phyloP scores from a whole-genome alignment of 2,888 invertebrate species.

The Philonicus albiceps region DNA sequence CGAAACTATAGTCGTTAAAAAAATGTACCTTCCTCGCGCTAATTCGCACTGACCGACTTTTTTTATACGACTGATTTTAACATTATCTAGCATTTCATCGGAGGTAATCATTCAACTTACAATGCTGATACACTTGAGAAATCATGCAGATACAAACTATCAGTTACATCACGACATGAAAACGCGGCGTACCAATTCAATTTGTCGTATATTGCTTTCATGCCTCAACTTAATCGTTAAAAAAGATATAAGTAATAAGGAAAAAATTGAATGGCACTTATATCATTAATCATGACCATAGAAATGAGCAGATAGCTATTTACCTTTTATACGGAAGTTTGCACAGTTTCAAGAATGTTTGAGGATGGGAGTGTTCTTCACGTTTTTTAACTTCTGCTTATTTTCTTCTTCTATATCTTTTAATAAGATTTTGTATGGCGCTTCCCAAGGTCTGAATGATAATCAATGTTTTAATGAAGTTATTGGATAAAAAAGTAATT shows the following conservation, averaged over 20 bases:
- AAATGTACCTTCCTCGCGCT: too few relatives aligned
- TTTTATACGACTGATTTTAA: background rate
- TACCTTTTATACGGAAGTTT: background rate
- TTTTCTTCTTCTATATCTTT: background rate
- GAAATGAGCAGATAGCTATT: background rate
- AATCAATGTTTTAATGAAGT: background rate
- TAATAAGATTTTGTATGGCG: background rate
- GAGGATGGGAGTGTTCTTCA: background rate
- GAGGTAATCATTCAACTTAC: slow-evolving; percentile 6
- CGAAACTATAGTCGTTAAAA: too few relatives aligned
- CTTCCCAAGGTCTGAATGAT: background rate
- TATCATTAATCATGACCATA: background rate
- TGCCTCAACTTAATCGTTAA: background rate
- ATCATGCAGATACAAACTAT: slow-evolving; percentile 4
- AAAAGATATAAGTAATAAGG: background rate
- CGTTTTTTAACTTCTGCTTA: background rate
- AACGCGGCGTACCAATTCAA: background rate
- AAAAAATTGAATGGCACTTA: background rate
- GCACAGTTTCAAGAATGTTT: background rate
- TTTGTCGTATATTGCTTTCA: background rate
- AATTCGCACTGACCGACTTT: background rate
- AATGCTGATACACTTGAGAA: slow-evolving; percentile 13
- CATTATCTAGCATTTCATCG: background rate
- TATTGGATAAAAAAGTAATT: background rate
- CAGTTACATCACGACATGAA: background rate